Percentiles rank a stretch among this genome's conserved stretches.
These are phyloP conservation scores for Acronicta alni DNA, from an alignment of 2,888 invertebrate species.

Conservation along the genomic window DNA sequence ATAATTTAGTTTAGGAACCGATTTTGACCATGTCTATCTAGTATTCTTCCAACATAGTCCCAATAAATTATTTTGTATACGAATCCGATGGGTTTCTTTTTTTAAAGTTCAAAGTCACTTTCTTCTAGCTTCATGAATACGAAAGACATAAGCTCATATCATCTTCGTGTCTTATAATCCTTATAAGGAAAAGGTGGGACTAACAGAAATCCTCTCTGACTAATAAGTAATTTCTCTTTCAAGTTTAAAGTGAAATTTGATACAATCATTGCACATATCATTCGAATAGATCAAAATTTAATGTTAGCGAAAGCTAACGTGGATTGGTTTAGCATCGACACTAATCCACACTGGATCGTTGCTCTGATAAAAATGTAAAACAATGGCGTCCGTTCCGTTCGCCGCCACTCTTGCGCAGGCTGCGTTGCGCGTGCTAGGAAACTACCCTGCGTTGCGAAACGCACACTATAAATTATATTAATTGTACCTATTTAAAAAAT, in stretches of 20 bases:
- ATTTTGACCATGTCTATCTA: no score
- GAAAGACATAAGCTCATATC: no score
- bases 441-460: constrained; percentile 67
- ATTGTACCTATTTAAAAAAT: constrained; percentile 60
- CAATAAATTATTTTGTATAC: no score
- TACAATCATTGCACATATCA: constrained; percentile 34
- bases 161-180: neutral
- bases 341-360: constrained; percentile 76
- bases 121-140: no score
- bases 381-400: constrained; percentile 70
- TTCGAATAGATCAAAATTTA: constrained; percentile 38
- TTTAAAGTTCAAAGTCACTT: neutral
- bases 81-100: neutral
- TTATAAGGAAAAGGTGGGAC: neutral
- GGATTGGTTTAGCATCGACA: constrained; percentile 69
- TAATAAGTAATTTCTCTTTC: constrained; percentile 15
- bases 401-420: constrained; percentile 66
- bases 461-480: constrained; percentile 63
- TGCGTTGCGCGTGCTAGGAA: constrained; percentile 57
- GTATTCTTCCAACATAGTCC: no score
- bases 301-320: constrained; percentile 62
- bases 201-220: neutral
- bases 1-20: no score
- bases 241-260: constrained; percentile 33
- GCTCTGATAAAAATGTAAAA: constrained; percentile 74